Evolutionary conservation across 2,888 invertebrate species (phyloP), one percentile per base, ranked within the genome.

Genomic region (Hoplodrina ambigua): DNA sequence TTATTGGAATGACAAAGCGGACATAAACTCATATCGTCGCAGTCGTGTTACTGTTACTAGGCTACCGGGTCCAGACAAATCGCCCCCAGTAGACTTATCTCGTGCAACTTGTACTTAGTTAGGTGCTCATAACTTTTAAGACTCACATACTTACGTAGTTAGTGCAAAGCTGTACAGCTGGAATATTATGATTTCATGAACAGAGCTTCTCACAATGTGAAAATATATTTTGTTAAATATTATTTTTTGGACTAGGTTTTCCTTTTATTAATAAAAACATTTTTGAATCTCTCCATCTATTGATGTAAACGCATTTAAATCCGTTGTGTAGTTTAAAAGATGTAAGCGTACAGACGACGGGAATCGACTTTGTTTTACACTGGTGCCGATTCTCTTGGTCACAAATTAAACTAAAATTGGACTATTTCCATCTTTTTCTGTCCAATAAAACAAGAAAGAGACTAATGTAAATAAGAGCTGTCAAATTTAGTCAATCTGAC

Each of bases 1-100:
- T 33, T 68, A 53, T 41, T 58, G 46, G 46, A 20, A 58, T 20
- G 25, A 37, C 20, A 5, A 50, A 50, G 7, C 30, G 37, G 19
- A 15, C 44, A 66, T 19, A 58, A 25, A 15, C 4, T 52, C 44
- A 19, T 64, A 72, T 75, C n/a, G 62, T 19, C 5, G 33, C 41
- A 62, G 37, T 20, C 8, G 37, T 53, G 52, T 74, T 62, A 37
- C 53, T 53, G 54, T 74, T 65, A 37, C 50, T 60, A 55, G 30
- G 54, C 54, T 59, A 52, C 50, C n/a, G 25, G 52, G 60, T 73
- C 59, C 54, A 67, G 41, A 46, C 30, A 52, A 56, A 81, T 68
- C 56, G 61, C 19, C 50, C 80, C 60, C 69, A 33, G 59, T 44
- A 54, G 71, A 71, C 37, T 58, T 61, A 68, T 75, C 49, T 61